Evolutionary conservation across 37 sponge, comb jelly and placozoan species (phyloP).

Genomic region (Mnemiopsis leidyi): DNA sequence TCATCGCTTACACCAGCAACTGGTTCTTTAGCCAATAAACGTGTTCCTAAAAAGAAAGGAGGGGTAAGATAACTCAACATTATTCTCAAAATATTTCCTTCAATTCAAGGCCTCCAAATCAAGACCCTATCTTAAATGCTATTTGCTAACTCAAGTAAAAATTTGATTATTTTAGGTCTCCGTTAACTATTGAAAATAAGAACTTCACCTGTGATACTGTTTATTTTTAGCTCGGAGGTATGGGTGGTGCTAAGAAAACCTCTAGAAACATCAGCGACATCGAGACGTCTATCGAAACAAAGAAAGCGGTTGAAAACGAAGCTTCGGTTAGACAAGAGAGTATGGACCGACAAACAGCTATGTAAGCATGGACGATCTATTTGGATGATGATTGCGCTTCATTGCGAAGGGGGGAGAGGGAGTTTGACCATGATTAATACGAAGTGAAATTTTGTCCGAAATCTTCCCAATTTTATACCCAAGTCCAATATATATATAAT

Average conservation of each 20-base stretch:
- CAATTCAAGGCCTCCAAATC: too few species aligned
- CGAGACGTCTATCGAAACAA: neutral
- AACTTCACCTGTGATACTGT: neutral
- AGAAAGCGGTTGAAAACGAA: neutral
- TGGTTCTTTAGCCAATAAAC: neutral
- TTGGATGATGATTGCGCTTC: too few species aligned
- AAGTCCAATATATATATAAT: too few species aligned
- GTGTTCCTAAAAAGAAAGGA: conserved; percentile 44
- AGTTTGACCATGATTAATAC: too few species aligned
- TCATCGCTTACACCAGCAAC: neutral
- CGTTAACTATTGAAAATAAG: neutral
- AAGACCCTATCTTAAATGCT: too few species aligned
- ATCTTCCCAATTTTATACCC: too few species aligned
- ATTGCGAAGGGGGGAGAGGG: too few species aligned
- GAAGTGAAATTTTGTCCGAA: too few species aligned
- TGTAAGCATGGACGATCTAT: too few species aligned
- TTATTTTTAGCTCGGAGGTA: neutral
- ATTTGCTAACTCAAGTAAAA: too few species aligned
- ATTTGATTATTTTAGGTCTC: neutral
- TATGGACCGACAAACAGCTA: conserved; percentile 41
- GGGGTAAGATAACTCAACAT: too few species aligned
- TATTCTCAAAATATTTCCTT: too few species aligned
- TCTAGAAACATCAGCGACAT: neutral
- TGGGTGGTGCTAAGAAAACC: conserved; percentile 54
- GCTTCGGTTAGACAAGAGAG: neutral